Conservation (phyloP, 1,140 invertebrate species). For the Diorhabda carinulata region DNA sequence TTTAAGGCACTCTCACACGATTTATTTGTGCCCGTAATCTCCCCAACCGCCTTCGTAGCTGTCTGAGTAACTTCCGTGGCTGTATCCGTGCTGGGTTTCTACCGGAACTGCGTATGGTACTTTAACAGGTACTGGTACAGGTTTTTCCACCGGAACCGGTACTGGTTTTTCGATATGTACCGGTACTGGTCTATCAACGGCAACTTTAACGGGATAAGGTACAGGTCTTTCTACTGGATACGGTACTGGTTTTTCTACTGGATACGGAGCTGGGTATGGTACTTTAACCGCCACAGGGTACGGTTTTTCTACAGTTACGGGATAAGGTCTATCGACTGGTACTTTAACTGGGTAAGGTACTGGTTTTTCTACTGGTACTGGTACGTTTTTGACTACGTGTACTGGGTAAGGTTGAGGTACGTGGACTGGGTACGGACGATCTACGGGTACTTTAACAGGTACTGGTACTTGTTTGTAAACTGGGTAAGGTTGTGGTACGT, state of each 20-base stretch:
- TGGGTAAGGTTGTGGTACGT: slow-evolving; percentile 31
- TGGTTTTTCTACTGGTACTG: slow-evolving; percentile 63
- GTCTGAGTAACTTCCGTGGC: slow-evolving; percentile 58
- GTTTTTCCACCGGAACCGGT: slow-evolving; percentile 56
- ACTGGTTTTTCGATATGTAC: slow-evolving; percentile 50
- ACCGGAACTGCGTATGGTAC: slow-evolving; percentile 63
- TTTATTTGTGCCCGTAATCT: slow-evolving; percentile 51
- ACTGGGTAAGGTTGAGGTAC: slow-evolving; percentile 53
- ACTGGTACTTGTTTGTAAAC: slow-evolving; percentile 45
- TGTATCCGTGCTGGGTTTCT: slow-evolving; percentile 54
- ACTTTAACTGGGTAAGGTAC: slow-evolving; percentile 50
- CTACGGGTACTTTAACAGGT: slow-evolving; percentile 52
- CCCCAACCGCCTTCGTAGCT: slow-evolving; percentile 57
- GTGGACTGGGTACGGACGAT: slow-evolving; percentile 57
- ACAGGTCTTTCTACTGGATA: slow-evolving; percentile 26
- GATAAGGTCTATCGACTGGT: slow-evolving; percentile 26
- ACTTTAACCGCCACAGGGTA: slow-evolving; percentile 51
- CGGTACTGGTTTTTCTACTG: slow-evolving; percentile 27
- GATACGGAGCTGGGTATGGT: slow-evolving; percentile 21
- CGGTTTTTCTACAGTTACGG: slow-evolving; percentile 26
- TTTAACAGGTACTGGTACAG: slow-evolving; percentile 59
- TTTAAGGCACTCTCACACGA: slow-evolving; percentile 50
- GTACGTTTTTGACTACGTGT: slow-evolving; percentile 38
- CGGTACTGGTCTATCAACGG: slow-evolving; percentile 28
- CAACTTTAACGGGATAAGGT: slow-evolving; percentile 20